Evolutionary conservation across 2,113 vertebrate species (phyloP).

Genomic region (Hydrolagus affinis): DNA sequence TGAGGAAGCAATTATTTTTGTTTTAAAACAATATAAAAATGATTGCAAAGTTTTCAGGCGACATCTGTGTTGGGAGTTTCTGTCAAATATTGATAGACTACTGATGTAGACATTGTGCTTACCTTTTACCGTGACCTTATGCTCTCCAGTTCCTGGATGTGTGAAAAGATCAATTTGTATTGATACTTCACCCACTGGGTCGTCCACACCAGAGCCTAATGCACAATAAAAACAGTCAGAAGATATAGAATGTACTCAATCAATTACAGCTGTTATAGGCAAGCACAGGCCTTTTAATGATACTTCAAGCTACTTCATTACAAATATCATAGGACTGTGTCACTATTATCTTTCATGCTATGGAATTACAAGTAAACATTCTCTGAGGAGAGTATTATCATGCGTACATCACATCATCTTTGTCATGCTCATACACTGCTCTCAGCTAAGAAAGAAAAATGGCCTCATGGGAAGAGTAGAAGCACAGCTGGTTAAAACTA

Average conservation of each 20-base stretch:
- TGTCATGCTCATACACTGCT: not conserved
- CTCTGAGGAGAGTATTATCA: not conserved
- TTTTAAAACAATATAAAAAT: not conserved
- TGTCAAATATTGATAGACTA: not conserved
- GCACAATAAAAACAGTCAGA: conserved; percentile 27
- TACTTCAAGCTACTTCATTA: not conserved
- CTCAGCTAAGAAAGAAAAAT: not conserved
- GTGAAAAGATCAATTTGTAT: conserved; percentile 90
- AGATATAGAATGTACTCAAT: not conserved
- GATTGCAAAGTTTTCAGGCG: not conserved
- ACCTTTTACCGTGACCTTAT: conserved; percentile 94
- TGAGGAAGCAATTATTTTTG: not conserved
- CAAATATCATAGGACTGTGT: not conserved
- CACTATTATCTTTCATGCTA: conserved; percentile 12
- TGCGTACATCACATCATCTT: not conserved
- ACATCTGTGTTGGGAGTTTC: not conserved
- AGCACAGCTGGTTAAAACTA: not conserved
- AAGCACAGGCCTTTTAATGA: not conserved
- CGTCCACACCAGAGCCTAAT: conserved; percentile 78
- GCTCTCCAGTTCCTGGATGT: conserved; percentile 82
- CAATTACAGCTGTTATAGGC: not conserved
- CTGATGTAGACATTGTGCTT: conserved; percentile 26
- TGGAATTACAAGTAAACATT: not conserved
- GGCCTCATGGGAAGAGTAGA: not conserved
- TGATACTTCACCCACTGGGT: conserved; percentile 85